Evolutionary conservation across 2,888 invertebrate species (phyloP).

Genomic region (Theretra japonica): DNA sequence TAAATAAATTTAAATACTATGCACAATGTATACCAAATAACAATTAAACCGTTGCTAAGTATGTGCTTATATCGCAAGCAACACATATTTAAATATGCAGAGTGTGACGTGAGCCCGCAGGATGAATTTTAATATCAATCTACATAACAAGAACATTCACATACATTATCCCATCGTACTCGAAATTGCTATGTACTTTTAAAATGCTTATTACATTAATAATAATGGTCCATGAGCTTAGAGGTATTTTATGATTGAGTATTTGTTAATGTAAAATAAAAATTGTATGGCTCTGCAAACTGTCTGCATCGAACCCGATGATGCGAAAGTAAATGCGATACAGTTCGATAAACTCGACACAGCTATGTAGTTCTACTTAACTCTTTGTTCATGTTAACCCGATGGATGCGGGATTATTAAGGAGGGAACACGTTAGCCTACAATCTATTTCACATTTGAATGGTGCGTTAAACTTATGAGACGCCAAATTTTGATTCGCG

Average conservation of each 20-base stretch:
- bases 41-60: background rate
- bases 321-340: no score
- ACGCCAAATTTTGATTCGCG: no score
- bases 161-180: constrained; percentile 15
- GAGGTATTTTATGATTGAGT: background rate
- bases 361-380: no score
- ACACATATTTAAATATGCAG: constrained; percentile 41
- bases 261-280: background rate
- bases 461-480: no score
- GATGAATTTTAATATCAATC: constrained; percentile 50
- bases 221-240: background rate
- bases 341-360: no score
- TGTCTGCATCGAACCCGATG: no score
- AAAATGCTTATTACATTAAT: background rate
- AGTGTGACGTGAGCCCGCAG: constrained; percentile 39
- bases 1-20: background rate
- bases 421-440: no score
- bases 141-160: constrained; percentile 39
- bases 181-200: constrained; percentile 3
- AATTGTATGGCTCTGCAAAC: no score
- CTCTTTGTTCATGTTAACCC: no score
- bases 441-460: no score
- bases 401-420: no score
- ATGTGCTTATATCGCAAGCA: constrained; percentile 19
- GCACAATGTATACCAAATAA: background rate